phyloP scores from a whole-genome alignment of 1,140 invertebrate genomes.

The Mercenaria mercenaria region DNA sequence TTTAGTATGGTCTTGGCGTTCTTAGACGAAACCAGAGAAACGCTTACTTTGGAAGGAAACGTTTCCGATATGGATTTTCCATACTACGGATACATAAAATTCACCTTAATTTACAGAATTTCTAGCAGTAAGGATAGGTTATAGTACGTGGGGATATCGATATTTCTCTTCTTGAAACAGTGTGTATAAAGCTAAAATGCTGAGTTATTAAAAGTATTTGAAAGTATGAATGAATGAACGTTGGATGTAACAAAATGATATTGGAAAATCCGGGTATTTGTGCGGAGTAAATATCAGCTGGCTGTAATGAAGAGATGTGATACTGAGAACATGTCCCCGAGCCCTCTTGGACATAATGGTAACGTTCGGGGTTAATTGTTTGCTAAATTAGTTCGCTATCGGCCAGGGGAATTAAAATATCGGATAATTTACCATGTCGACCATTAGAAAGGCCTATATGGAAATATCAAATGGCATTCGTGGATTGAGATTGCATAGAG shows the following conservation, averaged over 20 bases:
- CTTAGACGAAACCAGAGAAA: not conserved
- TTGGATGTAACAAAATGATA: not conserved
- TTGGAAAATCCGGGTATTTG: slow-evolving; percentile 25
- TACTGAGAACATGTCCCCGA: not conserved
- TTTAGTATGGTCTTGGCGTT: not conserved
- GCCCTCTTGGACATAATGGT: slow-evolving; percentile 13
- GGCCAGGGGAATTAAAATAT: slow-evolving; percentile 40
- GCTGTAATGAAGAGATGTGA: not conserved
- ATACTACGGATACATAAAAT: slow-evolving; percentile 7
- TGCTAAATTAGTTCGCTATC: slow-evolving; percentile 29
- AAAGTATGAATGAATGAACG: slow-evolving; percentile 8
- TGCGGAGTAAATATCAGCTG: not conserved
- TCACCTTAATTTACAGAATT: slow-evolving; percentile 35
- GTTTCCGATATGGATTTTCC: slow-evolving; percentile 44
- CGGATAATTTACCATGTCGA: slow-evolving; percentile 80
- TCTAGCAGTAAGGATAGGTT: slow-evolving; percentile 3
- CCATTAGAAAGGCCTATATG: slow-evolving; percentile 85
- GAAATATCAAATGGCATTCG: slow-evolving; percentile 85
- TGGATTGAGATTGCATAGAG: slow-evolving; percentile 82
- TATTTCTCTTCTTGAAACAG: not conserved
- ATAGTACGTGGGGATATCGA: slow-evolving; percentile 1
- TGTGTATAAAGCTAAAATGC: slow-evolving; percentile 16
- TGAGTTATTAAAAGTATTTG: not conserved
- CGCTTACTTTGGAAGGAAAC: not conserved
- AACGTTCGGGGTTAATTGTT: slow-evolving; percentile 17